Evolutionary conservation across 1,140 invertebrate genomes (phyloP), one percentile per base, ranked within the genome.

Genomic region (Drosophila ficusphila): DNA sequence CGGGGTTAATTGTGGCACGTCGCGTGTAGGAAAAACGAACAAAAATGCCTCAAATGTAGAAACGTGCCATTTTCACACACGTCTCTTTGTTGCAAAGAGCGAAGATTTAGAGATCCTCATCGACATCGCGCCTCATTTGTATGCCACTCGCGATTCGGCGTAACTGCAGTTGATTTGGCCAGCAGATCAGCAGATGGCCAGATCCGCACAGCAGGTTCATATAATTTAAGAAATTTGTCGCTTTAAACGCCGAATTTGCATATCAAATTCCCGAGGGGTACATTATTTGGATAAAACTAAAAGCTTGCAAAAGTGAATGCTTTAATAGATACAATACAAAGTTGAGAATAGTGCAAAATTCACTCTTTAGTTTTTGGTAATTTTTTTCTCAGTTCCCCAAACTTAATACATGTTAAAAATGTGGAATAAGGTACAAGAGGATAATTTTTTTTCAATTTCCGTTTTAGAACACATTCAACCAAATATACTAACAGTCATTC

Each of bases 51-150:
- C 78, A 82, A 82, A 82, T 82, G 73, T 77, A 69, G 73, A 82
- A 82, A 82, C 78, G 78, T 82, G 78, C 78, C 78, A 82, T 82
- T 82, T 82, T 82, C 78, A 82, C 78, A 82, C 78, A 82, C 78
- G 78, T 82, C 68, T 56, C 54, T 60, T 57, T 42, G 62, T 47
- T 82, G 62, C 62, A 64, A 57, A 57, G 44, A 67, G 62, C 21
- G n/a, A 65, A 67, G 62, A 67, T 67, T 67, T 67, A 33, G 44
- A 67, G 62, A 67, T 67, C 61, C 62, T 51, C 60, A 67, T 67
- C 60, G 25, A 27, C 12, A 67, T 65, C 52, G 62, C 44, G 60
- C 44, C 64, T 67, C 60, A 67, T 65, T 67, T 67, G 62, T 67
- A 67, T 65, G 62, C 62, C 16, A 27, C 16, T 65, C 60, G 46